Evolutionary conservation across 1,140 invertebrate genomes (phyloP), one percentile per base, ranked within the genome.

Genomic region (Diachasmimorpha longicaudata): DNA sequence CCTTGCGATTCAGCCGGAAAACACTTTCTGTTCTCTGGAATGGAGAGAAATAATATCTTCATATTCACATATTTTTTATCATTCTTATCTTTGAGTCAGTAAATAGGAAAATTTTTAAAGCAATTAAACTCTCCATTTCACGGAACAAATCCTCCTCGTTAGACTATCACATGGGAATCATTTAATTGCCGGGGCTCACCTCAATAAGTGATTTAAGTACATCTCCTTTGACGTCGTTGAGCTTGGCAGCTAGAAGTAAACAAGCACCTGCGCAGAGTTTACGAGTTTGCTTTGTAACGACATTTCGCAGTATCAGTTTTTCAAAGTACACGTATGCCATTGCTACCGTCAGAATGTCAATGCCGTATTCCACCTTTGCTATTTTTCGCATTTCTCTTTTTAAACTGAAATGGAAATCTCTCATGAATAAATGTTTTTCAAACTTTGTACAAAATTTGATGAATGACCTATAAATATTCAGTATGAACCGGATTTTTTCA

Each of bases 241-340:
- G 91, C 89, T 99, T 99, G 44, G 97, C 97, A 39, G 97, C 96
- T 2, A 99, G 89, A 14, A 99, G 88, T 52, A 99, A 90, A 89
- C 97, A 98, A 25, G 97, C 97, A 68, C 96, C 97, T 58, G 97
- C 97, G 88, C 97, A 98, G 39, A 98, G 90, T 89, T 99, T 99
- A 23, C 97, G 91, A 84, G 99, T 99, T 85, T 95, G 94, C 89
- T 99, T 99, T 81, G 97, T 98, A 14, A 99, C 96, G 44, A 98
- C 88, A 85, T 96, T 96, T 75, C 94, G 94, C 46, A 99, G 89
- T 83, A 99, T 97, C 6, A 99, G 90, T 85, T 98, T 98, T 88
- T 99, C 98, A 90, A 98, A 99, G 88, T 98, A 99, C 31, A 99
- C 97, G 87, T 99, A 99, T 0, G 97, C 95, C 89, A 98, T 96